Base-by-base conservation (phyloP, 1,140 invertebrate genomes). In the Drosophila orosa region DNA sequence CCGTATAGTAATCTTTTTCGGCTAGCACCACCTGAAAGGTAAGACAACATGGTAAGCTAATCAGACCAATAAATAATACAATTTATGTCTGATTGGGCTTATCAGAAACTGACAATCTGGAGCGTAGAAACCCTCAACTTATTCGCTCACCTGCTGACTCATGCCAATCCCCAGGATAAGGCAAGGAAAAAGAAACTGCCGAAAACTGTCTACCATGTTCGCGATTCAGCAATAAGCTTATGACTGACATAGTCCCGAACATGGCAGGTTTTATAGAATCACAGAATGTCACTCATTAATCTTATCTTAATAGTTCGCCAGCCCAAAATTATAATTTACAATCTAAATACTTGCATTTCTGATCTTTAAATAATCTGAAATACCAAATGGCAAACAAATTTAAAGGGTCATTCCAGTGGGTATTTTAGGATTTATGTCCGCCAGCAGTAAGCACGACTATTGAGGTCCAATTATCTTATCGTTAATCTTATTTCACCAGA, bases 1-100 rank as follows among this genome's bases (percentile, higher is more conserved):
- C 93, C 3, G 92, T 92, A 62, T 94, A 94, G 68, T 85, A 92
- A 31, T 81, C 73, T 58, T 90, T 81, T 60, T 82, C 72, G 12
- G 91, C 87, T 6, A 22, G 40, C 1, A 12, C 5, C 5, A 7
- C 92, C 93, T 93, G 77, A 13, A 54, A 48, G 50, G 15, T 0
- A 3, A 7, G 13, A n/a, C 31, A 15, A 44, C 15, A 37, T 44
- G 12, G 29, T 25, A 66, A 15, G 17, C 13, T 52, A 25, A 37
- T 35, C 13, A 31, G 19, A 42, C 10, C 6, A 22, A 22, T 9
- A 45, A 25, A n/a, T 8, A 25, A 25, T n/a, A 24, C 22, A 45
- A 62, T 17, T 45, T 35, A 54, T 68, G 50, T 22, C 31, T 47
- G 45, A 60, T 67, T 61, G 22, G 3, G 7, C 42, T 45, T 45